Evolutionary conservation across 2,113 vertebrate species (phyloP), one percentile per base, ranked within the genome.

Genomic region (Trogon melanurus): DNA sequence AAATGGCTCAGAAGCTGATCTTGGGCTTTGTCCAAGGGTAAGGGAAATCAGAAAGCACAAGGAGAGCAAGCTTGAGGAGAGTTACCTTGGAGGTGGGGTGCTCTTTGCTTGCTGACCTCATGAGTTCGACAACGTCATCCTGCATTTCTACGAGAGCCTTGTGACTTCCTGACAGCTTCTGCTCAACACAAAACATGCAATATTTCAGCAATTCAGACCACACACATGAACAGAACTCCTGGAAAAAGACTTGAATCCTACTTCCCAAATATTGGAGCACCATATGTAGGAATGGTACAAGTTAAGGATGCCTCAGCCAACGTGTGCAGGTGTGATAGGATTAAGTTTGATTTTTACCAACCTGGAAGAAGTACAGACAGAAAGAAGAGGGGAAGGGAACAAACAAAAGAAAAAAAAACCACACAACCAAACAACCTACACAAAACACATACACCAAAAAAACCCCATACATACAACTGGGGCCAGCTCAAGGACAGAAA

Each of bases 101-200:
- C 56, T 99, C 99, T 93, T 96, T 97, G 38, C 98, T 97, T 11
- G 98, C 98, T 10, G 98, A 99, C 89, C 89, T 98, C 96, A 99
- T 98, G 54, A 99, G 98, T 54, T 99, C 99, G 0, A 91, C 93
- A 91, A 99, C 98, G 12, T 99, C 97, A 29, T 99, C 99, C 88
- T 99, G 99, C 99, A 99, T 99, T 97, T 99, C 99, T 87, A 99
- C 99, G 94, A 99, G 96, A 4, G 99, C 99, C 97, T 99, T 99
- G 98, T 99, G 99, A 95, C 99, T 98, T 88, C 98, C 98, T 0
- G 99, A 99, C 97, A 99, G 98, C 96, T 99, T 99, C 99, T 99
- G 97, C 80, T 96, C 87, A 88, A 97, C 73, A 97, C 30, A 97
- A 93, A 95, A 95, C 9, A 95, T 26, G 34, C 29, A 91, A 19